Conservation (phyloP, 2,113 vertebrate genomes). For the Malurus cyaneus region DNA sequence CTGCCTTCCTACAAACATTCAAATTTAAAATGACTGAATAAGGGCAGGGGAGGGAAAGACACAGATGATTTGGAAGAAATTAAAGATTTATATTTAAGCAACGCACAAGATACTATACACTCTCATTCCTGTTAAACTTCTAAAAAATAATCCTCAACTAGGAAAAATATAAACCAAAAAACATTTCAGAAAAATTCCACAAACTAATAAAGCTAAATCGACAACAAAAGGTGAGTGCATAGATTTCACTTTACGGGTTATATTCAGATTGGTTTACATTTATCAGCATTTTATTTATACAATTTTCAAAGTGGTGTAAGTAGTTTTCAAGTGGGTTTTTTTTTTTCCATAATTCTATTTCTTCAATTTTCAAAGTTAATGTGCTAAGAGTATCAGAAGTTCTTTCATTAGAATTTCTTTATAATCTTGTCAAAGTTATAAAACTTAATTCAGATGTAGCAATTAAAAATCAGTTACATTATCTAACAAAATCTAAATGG, state of each 20-base stretch:
- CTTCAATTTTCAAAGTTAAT: neutral
- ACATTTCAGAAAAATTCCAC: neutral
- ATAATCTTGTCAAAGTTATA: neutral
- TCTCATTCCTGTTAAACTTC: neutral
- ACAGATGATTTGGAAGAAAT: neutral
- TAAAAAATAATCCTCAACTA: neutral
- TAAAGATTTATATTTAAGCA: neutral
- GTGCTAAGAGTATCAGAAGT: neutral
- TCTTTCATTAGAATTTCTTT: neutral
- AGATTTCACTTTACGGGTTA: neutral
- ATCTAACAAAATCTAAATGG: neutral
- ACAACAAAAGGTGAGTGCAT: neutral
- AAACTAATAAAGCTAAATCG: neutral
- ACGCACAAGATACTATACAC: neutral
- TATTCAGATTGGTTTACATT: neutral
- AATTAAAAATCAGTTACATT: neutral
- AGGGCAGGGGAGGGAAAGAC: neutral
- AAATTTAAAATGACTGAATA: neutral
- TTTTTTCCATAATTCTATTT: neutral
- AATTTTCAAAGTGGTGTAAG: neutral
- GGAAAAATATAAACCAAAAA: neutral
- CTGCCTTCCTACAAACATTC: neutral
- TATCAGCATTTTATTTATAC: neutral
- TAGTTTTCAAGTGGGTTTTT: neutral
- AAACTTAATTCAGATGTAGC: neutral